These are phyloP conservation scores for Ceratina australensis DNA, from an alignment of 1,140 invertebrate genomes.

Conservation along the genomic window DNA sequence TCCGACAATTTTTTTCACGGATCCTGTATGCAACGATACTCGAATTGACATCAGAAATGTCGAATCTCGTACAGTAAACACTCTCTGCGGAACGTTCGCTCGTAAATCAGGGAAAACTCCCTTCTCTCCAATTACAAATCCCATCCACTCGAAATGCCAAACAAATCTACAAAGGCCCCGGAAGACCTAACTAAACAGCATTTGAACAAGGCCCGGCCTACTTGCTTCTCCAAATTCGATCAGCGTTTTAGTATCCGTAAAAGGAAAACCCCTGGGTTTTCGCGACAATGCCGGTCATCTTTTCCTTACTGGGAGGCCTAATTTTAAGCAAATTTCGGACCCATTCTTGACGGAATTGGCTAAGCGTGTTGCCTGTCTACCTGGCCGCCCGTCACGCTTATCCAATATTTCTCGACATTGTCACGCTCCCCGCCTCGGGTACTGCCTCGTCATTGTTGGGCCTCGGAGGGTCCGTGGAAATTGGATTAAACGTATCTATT, in stretches of 20 bases:
- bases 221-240: conserved; percentile 9
- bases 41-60: too few species aligned
- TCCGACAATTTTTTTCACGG: too few species aligned
- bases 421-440: conserved; percentile 42
- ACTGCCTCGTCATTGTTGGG: conserved; percentile 48
- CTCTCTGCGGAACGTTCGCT: too few species aligned
- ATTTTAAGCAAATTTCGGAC: conserved; percentile 65
- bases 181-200: neutral
- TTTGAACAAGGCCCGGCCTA: neutral
- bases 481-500: conserved; percentile 67
- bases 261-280: conserved; percentile 22
- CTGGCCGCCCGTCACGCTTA: conserved; percentile 52
- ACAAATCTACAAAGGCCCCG: neutral
- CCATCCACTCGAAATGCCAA: neutral
- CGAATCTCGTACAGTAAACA: too few species aligned
- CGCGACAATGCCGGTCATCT: conserved; percentile 23
- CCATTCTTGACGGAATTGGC: conserved; percentile 59
- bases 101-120: too few species aligned
- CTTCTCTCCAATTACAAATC: too few species aligned
- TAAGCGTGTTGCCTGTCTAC: conserved; percentile 60
- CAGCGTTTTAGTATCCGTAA: conserved; percentile 10
- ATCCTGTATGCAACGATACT: too few species aligned
- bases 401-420: conserved; percentile 62
- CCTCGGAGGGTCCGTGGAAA: conserved; percentile 36
- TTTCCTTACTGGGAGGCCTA: conserved; percentile 20